Conservation (phyloP, 1,140 invertebrate genomes). For the Oedothorax gibbosus region DNA sequence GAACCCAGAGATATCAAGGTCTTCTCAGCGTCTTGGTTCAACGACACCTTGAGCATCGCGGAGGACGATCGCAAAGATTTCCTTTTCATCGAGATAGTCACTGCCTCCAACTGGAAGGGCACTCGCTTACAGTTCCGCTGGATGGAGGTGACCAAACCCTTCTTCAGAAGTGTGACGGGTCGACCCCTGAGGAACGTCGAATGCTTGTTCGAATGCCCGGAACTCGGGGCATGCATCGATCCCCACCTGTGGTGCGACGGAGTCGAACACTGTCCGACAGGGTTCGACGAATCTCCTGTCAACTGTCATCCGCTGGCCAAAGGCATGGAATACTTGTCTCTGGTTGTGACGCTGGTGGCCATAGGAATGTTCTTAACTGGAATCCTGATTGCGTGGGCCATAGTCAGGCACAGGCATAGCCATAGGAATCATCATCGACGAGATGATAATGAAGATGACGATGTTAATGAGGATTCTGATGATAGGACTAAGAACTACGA, state of each 20-base stretch:
- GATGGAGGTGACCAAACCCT: slow-evolving; percentile 80
- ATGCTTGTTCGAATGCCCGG: slow-evolving; percentile 84
- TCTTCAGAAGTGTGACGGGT: slow-evolving; percentile 66
- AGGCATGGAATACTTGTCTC: slow-evolving; percentile 33
- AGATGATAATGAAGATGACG: no score
- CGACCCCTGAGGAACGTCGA: slow-evolving; percentile 71
- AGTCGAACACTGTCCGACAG: slow-evolving; percentile 84
- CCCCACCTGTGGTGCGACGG: slow-evolving; percentile 89
- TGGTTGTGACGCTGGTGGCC: slow-evolving; percentile 9
- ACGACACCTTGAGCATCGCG: slow-evolving; percentile 43
- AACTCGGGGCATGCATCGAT: slow-evolving; percentile 88
- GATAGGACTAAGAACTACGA: slow-evolving; percentile 40
- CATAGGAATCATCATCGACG: not conserved
- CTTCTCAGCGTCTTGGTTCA: slow-evolving; percentile 60
- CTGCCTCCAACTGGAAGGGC: slow-evolving; percentile 72
- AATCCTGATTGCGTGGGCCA: slow-evolving; percentile 28
- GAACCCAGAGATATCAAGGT: slow-evolving; percentile 1
- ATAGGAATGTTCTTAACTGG: slow-evolving; percentile 19
- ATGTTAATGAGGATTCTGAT: not conserved
- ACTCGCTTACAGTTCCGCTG: slow-evolving; percentile 82
- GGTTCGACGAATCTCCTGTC: slow-evolving; percentile 84
- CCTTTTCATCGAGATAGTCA: slow-evolving; percentile 78
- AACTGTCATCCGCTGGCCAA: slow-evolving; percentile 68
- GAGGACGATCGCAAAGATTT: slow-evolving; percentile 28
- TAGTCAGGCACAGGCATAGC: slow-evolving; percentile 36